phyloP scores from a whole-genome alignment of 2,113 vertebrate genomes.

The Hipposideros armiger region DNA sequence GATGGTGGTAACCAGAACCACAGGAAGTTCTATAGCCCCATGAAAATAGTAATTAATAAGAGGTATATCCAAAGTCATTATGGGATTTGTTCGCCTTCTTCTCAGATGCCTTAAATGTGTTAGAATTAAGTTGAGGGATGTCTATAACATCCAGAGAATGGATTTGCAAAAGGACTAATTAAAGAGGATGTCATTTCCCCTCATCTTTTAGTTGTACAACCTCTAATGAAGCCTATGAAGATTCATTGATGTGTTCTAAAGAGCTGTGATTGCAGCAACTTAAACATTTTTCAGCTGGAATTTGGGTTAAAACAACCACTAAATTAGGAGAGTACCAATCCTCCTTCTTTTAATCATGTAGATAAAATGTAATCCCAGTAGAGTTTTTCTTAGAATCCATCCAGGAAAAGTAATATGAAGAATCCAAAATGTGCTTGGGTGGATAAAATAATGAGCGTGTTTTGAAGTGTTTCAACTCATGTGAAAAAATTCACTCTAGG shows the following conservation, averaged over 20 bases:
- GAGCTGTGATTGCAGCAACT: conserved; percentile 30
- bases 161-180: not conserved
- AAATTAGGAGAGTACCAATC: conserved; percentile 50
- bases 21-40: not conserved
- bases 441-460: conserved; percentile 33
- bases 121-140: conserved; percentile 19
- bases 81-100: not conserved
- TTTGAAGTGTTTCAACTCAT: conserved; percentile 13
- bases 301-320: conserved; percentile 56
- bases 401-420: conserved; percentile 6
- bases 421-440: conserved; percentile 12
- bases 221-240: conserved; percentile 17
- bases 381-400: conserved; percentile 64
- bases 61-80: not conserved
- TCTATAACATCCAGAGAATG: not conserved
- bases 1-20: not conserved
- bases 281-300: conserved; percentile 57
- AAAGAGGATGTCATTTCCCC: not conserved
- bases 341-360: conserved; percentile 32
- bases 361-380: conserved; percentile 26
- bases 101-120: not conserved
- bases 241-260: conserved; percentile 9
- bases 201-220: not conserved
- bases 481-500: conserved; percentile 24
- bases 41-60: conserved; percentile 29